Base-by-base conservation (phyloP, 1,140 invertebrate species). In the Drosophila repleta region DNA sequence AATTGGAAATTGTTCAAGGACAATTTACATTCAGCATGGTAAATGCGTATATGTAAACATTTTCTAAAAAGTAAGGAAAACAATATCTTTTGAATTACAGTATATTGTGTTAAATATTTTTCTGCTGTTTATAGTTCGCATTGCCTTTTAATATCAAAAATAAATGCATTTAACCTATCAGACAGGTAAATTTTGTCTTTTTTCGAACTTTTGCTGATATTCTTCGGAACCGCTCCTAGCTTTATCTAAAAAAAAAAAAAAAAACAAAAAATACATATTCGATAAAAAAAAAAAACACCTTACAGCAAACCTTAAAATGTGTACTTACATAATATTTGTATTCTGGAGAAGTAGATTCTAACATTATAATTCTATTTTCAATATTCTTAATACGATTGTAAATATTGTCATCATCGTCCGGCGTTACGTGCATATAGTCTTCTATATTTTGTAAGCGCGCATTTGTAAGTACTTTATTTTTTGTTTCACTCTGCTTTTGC, bases 341-440 rank as follows among this genome's bases (percentile, higher is more conserved):
- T 90, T 96, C 95, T 0, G 95, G 95, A 17, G 95, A 96, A 71
- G 95, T 85, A 18, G 95, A 93, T 92, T 96, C 95, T 18, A 96
- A 90, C 73, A 93, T 92, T 29, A 95, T 85, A 69, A 96, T 93
- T 72, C 94, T 91, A 79, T 96, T 93, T 92, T 96, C 95, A 8
- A 96, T 92, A 48, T 91, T 87, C 91, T 96, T 95, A 0, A 96
- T 78, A 60, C 95, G 92, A 72, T 92, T 77, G 61, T 94, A 95
- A 57, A 96, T 90, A 91, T 94, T 93, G 76, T 91, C 93, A 3
- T 93, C 92, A 82, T 93, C 92, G 83, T 93, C 93, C 18, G 90
- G 5, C 0, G 10, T 18, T 5, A 88, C 0, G 21, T 49, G 46
- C 71, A 87, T 66, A 46, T 88, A 88, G 10, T 41, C 48, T 55